Evolutionary conservation across 2,113 vertebrate species (phyloP).

Genomic region (Hypocryptadius cinnamomeus): DNA sequence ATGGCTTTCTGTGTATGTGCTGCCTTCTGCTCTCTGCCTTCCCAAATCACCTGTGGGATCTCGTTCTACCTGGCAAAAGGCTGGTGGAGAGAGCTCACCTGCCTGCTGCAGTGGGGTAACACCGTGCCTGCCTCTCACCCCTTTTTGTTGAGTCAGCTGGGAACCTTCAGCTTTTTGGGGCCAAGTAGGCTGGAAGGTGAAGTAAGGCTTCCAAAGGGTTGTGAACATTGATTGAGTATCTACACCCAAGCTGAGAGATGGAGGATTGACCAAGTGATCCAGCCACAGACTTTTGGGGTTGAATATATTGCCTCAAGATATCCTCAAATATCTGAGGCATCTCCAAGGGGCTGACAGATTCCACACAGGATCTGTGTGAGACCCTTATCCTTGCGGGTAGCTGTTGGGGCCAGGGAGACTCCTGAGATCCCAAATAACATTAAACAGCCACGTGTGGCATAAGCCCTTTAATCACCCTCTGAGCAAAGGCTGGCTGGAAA

Average conservation of each 20-base stretch:
- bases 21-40: not conserved
- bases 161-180: not conserved
- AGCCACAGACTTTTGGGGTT: not conserved
- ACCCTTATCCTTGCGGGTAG: not conserved
- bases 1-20: conserved; percentile 3
- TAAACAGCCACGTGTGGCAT: not conserved
- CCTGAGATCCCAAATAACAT: not conserved
- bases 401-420: not conserved
- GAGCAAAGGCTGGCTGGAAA: not conserved
- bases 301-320: not conserved
- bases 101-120: not conserved
- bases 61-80: not conserved
- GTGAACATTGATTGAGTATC: not conserved
- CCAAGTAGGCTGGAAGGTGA: not conserved
- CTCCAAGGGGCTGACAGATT: not conserved
- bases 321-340: not conserved
- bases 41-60: not conserved
- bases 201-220: not conserved
- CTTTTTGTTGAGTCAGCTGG: not conserved
- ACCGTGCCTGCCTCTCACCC: too few species aligned
- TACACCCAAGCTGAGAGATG: not conserved
- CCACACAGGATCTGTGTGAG: not conserved
- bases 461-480: not conserved
- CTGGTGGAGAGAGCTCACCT: not conserved
- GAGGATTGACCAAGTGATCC: not conserved